Evolutionary conservation across 2,888 invertebrate species (phyloP), one percentile per base, ranked within the genome.

Genomic region (Clepsis dumicolana): DNA sequence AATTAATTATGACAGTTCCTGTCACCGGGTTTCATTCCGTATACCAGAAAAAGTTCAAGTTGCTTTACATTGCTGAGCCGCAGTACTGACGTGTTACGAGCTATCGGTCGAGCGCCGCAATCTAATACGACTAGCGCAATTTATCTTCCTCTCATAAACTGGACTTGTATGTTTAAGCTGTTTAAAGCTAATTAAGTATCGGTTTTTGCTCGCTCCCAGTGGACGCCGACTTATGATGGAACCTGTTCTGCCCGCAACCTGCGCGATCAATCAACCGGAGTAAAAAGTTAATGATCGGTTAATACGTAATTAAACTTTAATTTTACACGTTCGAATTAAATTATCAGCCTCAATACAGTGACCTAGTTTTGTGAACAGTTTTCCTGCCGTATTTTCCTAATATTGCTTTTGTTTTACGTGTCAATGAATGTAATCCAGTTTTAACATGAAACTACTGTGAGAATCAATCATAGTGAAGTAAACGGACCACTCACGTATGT

Each of bases 271-370:
- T 91, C 89, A 89, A 74, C 75, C 70, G 67, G 77, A 78, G 82
- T 85, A 83, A 86, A 87, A 87, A 85, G 86, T 85, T 82, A 76
- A 64, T 78, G 78, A 85, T 86, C 84, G 85, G 81, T 87, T 88
- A 86, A 83, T 81, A 84, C 85, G 81, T 86, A 82, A 81, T 83
- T 80, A 81, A 74, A 76, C 71, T 74, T 82, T 75, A 74, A 78
- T 75, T 72, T 74, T 65, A 72, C 70, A 72, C 68, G 70, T 66
- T 71, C 67, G 59, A 70, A 68, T 70, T 71, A 70, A 48, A 60
- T 53, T 27, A 70, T 62, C 57, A 48, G 32, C 41, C 44, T 41
- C n/a, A 25, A 18, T n/a, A 35, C 10, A 21, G 61, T 27, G 27
- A 35, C 29, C 38, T 63, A 52, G 25, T 24, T 29, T 44, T 1